These are phyloP conservation scores for Gastrophryne carolinensis DNA, from an alignment of 2,797 vertebrate species.

Conservation along the genomic window DNA sequence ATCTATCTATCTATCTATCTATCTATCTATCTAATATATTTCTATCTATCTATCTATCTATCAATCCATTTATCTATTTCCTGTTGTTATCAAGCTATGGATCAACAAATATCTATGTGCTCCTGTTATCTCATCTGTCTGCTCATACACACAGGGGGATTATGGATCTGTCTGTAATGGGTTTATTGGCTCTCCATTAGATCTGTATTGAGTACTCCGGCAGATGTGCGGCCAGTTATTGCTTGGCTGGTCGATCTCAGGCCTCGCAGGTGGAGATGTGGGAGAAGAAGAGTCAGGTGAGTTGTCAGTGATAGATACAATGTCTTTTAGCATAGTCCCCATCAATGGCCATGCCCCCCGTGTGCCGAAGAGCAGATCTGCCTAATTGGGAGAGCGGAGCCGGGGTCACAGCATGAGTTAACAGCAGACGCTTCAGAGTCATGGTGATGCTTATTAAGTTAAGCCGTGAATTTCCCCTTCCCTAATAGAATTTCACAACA, in stretches of 20 bases:
- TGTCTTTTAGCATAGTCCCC: not conserved
- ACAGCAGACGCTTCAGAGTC: not conserved
- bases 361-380: too few species aligned
- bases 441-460: conserved; percentile 27
- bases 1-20: not conserved
- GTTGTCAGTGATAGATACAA: not conserved
- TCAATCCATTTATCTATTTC: not conserved
- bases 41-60: not conserved
- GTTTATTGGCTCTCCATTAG: too few species aligned
- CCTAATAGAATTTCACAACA: conserved; percentile 22
- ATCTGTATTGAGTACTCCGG: too few species aligned
- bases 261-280: not conserved
- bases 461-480: conserved; percentile 20
- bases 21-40: not conserved
- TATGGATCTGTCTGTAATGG: too few species aligned
- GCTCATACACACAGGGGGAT: too few species aligned
- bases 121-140: too few species aligned
- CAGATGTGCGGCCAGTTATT: too few species aligned
- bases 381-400: not conserved
- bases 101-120: too few species aligned
- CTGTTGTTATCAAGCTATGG: not conserved
- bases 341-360: not conserved
- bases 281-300: not conserved
- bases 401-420: conserved; percentile 17
- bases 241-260: too few species aligned